Evolutionary conservation across 2,888 invertebrate genomes (phyloP), one percentile per base, ranked within the genome.

Genomic region (Callyntrura sp.): DNA sequence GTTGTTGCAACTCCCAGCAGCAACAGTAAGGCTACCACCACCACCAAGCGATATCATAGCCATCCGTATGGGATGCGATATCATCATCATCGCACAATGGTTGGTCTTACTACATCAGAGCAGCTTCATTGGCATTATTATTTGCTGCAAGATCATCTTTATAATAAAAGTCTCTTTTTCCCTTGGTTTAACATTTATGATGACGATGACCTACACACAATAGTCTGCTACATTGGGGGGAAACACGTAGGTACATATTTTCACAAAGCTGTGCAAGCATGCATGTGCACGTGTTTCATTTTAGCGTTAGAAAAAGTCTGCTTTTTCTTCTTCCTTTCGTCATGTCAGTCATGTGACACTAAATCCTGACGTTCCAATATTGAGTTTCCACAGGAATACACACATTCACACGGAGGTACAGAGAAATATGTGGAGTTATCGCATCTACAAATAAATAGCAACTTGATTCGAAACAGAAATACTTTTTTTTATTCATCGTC

Each of bases 151-250:
- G 28, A 68, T 68, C 68, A 68, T 43, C 68, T 68, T n/a, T 9
- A 43, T 35, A 68, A 35, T 35, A 35, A 35, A 68, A 68, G 43
- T 68, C 43, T 35, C 68, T 14, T 43, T 28, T 68, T 43, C 43
- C 14, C 9, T 43, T 43, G 9, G n/a, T 43, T 17, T 43, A 25
- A 35, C 43, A 43, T 14, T 43, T 14, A 14, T 68, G 43, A 43
- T 43, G 68, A 68, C n/a, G 60, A 60, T 60, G 60, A 60, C 68
- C 68, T 68, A 68, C 68, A 68, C 68, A 68, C 35, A 43, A 9
- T 3, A 12, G n/a, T 51, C n/a, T 8, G 17, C 14, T 8, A 28
- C 11, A 28, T 25, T 62, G 8, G 8, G 23, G 8, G 8, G 23
- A 23, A 23, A 35, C 2, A 35, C 6, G 35, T 35, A 35, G 35